Base-by-base conservation (phyloP, 1,140 invertebrate genomes). In the Conus betulinus region DNA sequence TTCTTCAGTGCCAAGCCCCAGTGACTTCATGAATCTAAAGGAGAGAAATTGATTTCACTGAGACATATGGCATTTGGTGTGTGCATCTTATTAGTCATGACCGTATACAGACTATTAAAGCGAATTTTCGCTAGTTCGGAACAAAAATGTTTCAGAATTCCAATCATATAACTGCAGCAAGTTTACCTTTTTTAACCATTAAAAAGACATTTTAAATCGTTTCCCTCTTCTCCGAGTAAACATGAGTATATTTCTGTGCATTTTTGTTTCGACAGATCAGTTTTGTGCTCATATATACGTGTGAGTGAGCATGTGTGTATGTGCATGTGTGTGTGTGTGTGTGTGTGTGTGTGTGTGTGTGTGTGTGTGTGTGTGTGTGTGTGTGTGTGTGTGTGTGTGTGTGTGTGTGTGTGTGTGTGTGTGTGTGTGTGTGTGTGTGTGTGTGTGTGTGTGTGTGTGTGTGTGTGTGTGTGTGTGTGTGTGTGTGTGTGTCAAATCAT, bases 281-380 rank as follows among this genome's bases (percentile, higher is more conserved):
- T 8, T 81, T n/a, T 81, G 5, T 81, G 27, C 51, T 20, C 23
- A 11, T 39, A 27, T 51, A 8, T 81, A 27, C 23, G 78, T 81
- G 78, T 51, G 78, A 39, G 78, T 51, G 78, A 39, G 78, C 23
- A 11, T 52, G 78, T 5, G 78, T 51, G 78, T 27, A 11, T 81
- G 78, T 51, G 78, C 52, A 11, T 51, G 78, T 81, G 78, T 27
- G 78, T 81, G 27, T 51, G 78, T 81, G 78, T 23, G 78, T 81
- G 78, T 27, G 78, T 53, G 78, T 27, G 78, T 23, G 78, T 52
- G 78, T 27, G 78, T 5, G 78, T 7, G 17, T 53, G 27, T 27
- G 27, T 81, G 1, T 27, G 27, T 52, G 27, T 53, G 27, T 53
- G 78, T 52, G 27, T 81, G 27, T 53, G 25, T 8, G 78, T n/a